phyloP scores from a whole-genome alignment of 35 echinoderm and acorn worm genomes.

The Diadema setosum region DNA sequence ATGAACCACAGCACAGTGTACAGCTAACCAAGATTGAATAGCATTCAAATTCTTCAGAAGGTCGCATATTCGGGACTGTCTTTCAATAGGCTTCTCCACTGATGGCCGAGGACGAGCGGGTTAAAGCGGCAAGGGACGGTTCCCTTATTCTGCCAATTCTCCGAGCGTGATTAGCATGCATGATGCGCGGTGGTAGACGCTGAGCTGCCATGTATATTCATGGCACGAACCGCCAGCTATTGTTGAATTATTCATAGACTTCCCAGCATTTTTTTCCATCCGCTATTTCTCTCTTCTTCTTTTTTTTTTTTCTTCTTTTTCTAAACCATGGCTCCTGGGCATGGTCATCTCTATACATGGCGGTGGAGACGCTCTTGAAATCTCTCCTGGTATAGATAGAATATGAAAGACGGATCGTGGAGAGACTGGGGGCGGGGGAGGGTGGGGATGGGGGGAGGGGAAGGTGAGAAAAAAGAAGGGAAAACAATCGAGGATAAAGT shows the following conservation, averaged over 20 bases:
- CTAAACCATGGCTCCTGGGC: background rate
- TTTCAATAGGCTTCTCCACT: background rate
- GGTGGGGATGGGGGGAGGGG: background rate
- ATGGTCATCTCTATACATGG: constrained; percentile 23
- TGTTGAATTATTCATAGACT: constrained; percentile 16
- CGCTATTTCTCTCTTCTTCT: too few relatives aligned
- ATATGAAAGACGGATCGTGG: too few relatives aligned
- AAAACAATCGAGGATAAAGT: background rate
- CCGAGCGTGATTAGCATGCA: background rate
- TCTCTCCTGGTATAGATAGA: background rate
- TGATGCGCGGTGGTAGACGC: background rate
- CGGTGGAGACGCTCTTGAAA: background rate
- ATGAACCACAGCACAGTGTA: too few relatives aligned
- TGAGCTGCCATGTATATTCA: background rate
- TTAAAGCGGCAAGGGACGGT: background rate
- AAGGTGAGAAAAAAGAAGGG: background rate
- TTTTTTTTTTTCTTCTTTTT: too few relatives aligned
- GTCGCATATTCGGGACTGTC: background rate
- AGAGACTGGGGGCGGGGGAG: background rate
- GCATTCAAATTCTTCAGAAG: background rate
- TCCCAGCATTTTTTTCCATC: too few relatives aligned
- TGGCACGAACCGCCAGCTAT: background rate
- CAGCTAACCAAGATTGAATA: background rate
- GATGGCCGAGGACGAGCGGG: background rate
- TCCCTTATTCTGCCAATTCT: background rate